Evolutionary conservation across 2,797 vertebrate species (phyloP), one percentile per base, ranked within the genome.

Genomic region (Phoeniculus purpureus): DNA sequence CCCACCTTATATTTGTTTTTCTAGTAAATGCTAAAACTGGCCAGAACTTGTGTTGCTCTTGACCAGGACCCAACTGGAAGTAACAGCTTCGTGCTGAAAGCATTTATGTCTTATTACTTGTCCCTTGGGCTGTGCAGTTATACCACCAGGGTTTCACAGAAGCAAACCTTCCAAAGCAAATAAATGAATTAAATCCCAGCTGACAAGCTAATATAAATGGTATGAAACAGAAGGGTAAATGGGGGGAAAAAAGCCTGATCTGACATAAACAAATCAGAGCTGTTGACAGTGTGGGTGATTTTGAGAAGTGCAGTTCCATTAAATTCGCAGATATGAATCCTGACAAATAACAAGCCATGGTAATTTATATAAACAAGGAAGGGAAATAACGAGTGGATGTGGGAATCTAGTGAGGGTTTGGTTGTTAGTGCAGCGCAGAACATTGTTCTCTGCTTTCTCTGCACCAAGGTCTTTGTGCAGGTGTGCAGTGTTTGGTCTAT

Each of bases 221-320:
- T 96, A 94, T 77, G 85, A 94, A 94, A 87, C 94, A 96, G 92
- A 96, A 96, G 94, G 88, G 80, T 89, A 90, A 93, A 92, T 87
- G 66, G 79, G 26, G 23, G 7, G 47, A 61, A 56, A 23, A 59
- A 62, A 87, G 60, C 26, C 70, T 89, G 81, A 95, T 94, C 89
- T 95, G 88, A 94, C 87, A 87, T 94, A 94, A 96, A 96, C 94
- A 96, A 96, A 96, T 96, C 89, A 92, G 93, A 95, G 87, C 94
- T 96, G 96, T 96, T 96, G 96, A 96, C 95, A 96, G 93, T 74
- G 93, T 96, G 94, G 93, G 92, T 96, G 94, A 94, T 94, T 95
- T 94, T 89, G 87, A 95, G 92, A 94, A 94, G 90, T 92, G 90
- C 93, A 71, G 55, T 95, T 95, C 80, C 80, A 94, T 96, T 96